phyloP scores from a whole-genome alignment of 2,888 invertebrate genomes.

The Stegophylla sp. region DNA sequence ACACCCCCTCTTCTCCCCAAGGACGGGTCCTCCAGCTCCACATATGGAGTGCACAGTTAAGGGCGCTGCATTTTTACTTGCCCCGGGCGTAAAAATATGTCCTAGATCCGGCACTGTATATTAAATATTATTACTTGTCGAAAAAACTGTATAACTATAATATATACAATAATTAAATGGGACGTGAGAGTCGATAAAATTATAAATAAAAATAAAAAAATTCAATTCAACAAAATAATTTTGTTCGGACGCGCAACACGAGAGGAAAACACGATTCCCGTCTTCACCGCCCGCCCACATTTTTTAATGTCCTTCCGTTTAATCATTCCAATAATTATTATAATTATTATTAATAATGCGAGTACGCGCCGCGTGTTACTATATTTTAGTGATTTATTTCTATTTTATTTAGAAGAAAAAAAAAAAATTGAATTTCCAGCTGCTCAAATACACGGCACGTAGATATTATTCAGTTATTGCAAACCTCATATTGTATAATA shows the following conservation, averaged over 20 bases:
- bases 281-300: not conserved
- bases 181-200: too few relatives aligned
- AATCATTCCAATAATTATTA: not conserved
- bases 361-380: not conserved
- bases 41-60: too few relatives aligned
- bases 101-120: too few relatives aligned
- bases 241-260: not conserved
- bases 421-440: not conserved
- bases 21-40: too few relatives aligned
- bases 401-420: not conserved
- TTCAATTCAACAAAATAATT: too few relatives aligned
- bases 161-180: not conserved
- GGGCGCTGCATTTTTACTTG: too few relatives aligned
- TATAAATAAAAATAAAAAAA: too few relatives aligned
- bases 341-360: not conserved
- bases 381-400: not conserved
- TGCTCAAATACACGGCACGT: conserved; percentile 11
- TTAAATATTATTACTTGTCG: too few relatives aligned
- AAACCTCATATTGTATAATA: not conserved
- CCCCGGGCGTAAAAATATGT: too few relatives aligned
- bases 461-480: conserved; percentile 4
- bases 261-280: not conserved
- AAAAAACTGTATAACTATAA: too few relatives aligned
- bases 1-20: too few relatives aligned
- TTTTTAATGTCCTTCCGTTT: too few relatives aligned